phyloP scores from a whole-genome alignment of 2,797 vertebrate species.

The Coracias cyanogaster region DNA sequence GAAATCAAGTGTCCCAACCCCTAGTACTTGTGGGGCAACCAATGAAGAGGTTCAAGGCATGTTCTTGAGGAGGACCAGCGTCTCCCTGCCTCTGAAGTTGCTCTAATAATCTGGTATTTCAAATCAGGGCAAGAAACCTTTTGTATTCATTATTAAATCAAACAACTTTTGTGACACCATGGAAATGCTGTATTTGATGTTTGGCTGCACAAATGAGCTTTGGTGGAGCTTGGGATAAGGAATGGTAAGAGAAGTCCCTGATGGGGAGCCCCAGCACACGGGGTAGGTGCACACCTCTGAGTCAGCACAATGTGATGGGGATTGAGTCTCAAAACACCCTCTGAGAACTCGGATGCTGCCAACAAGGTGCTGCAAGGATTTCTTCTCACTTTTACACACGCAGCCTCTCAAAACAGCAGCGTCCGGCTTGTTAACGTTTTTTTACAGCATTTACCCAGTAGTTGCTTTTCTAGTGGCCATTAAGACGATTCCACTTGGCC shows the following conservation, averaged over 20 bases:
- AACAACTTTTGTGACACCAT: background rate
- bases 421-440: background rate
- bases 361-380: background rate
- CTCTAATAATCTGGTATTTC: background rate
- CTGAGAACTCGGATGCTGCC: background rate
- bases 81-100: background rate
- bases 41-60: background rate
- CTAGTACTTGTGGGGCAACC: background rate
- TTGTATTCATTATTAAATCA: background rate
- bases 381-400: background rate
- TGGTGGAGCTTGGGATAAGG: background rate
- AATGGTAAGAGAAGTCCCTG: background rate
- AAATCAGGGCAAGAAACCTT: background rate
- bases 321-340: background rate
- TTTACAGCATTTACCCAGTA: background rate
- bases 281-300: background rate
- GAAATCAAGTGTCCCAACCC: background rate
- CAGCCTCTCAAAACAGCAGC: background rate
- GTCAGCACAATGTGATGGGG: accelerated
- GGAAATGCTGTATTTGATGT: background rate
- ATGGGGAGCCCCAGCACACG: accelerated
- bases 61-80: too few relatives aligned
- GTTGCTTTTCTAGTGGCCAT: background rate
- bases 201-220: background rate
- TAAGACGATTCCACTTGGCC: background rate